phyloP scores from a whole-genome alignment of 1,140 invertebrate species.

The Palaemon carinicauda region DNA sequence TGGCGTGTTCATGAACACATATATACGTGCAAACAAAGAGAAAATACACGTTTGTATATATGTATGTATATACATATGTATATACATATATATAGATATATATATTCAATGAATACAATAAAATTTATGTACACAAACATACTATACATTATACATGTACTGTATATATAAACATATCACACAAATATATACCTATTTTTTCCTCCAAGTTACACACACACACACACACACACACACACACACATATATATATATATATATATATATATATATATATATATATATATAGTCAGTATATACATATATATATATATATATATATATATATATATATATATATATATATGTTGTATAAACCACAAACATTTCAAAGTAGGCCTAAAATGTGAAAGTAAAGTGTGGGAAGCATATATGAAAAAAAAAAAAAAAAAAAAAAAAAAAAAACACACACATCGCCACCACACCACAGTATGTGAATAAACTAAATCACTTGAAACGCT shows the following conservation, averaged over 20 bases:
- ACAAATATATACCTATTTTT: not conserved
- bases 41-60: not conserved
- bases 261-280: conserved; percentile 2
- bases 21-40: not conserved
- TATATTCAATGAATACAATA: too few species aligned
- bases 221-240: not conserved
- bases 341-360: not conserved
- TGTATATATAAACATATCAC: not conserved
- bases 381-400: too few species aligned
- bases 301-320: conserved; percentile 4
- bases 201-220: not conserved
- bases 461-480: not conserved
- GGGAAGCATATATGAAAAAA: not conserved
- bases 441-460: too few species aligned
- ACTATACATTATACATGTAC: not conserved
- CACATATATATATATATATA: not conserved
- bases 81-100: not conserved
- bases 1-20: not conserved
- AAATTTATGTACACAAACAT: not conserved
- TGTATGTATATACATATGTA: not conserved
- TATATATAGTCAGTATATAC: not conserved
- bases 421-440: too few species aligned
- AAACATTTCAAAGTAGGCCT: not conserved
- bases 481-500: too few species aligned
- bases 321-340: conserved; percentile 7